These are phyloP conservation scores for Lepisosteus oculatus DNA, from an alignment of 2,113 vertebrate species.

Conservation along the genomic window DNA sequence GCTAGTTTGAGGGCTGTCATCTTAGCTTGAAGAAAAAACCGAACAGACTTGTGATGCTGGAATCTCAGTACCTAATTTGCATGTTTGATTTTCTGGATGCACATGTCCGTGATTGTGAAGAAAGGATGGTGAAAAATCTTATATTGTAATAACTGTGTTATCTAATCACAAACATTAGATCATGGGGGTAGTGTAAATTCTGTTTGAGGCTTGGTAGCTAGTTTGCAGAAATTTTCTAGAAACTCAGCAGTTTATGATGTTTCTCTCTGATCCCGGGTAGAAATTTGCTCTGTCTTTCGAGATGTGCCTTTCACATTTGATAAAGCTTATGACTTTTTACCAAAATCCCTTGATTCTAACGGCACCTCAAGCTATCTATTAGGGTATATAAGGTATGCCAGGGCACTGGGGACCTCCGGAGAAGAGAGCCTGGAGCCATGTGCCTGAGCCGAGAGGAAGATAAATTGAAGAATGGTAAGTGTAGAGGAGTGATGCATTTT, in stretches of 20 bases:
- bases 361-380: constrained; percentile 6
- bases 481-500: constrained; percentile 8
- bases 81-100: too few species aligned
- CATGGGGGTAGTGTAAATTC: too few species aligned
- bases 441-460: neutral
- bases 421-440: neutral
- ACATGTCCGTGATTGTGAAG: too few species aligned
- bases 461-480: constrained; percentile 12
- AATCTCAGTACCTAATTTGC: too few species aligned
- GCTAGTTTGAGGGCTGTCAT: too few species aligned
- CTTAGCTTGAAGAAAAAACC: too few species aligned
- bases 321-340: constrained; percentile 4
- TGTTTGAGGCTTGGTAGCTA: too few species aligned
- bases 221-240: neutral
- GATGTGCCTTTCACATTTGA: neutral
- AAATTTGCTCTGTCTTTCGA: neutral
- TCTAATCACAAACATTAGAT: too few species aligned
- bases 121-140: too few species aligned
- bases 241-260: neutral
- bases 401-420: neutral
- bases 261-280: neutral
- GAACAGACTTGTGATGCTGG: too few species aligned
- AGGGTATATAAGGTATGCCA: neutral
- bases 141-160: too few species aligned
- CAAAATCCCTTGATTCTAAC: constrained; percentile 3